These are phyloP conservation scores for Drosophila pachea DNA, from an alignment of 1,140 invertebrate genomes.

Conservation along the genomic window DNA sequence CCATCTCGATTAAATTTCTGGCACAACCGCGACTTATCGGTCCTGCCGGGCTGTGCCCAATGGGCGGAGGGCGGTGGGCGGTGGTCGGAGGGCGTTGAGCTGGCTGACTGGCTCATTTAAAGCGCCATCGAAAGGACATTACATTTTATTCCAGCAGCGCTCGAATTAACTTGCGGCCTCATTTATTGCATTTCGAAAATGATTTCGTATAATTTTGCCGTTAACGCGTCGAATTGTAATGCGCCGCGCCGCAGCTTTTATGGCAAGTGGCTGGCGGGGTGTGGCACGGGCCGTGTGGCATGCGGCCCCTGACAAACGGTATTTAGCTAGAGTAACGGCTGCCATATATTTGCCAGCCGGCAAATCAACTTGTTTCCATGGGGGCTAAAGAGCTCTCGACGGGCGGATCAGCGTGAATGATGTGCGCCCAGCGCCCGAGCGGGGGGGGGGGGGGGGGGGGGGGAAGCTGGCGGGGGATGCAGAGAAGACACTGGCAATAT, in stretches of 20 bases:
- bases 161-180: conserved; percentile 51
- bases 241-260: conserved; percentile 5
- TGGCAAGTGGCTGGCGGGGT: neutral
- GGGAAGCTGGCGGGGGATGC: neutral
- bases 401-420: neutral
- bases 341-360: conserved; percentile 25
- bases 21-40: conserved; percentile 36
- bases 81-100: neutral
- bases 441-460: neutral
- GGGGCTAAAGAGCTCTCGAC: neutral
- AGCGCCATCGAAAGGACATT: conserved; percentile 32
- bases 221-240: conserved; percentile 48
- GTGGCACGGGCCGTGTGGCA: neutral
- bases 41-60: neutral
- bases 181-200: conserved; percentile 51
- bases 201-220: conserved; percentile 54
- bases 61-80: neutral
- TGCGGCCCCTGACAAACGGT: neutral
- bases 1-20: conserved; percentile 50
- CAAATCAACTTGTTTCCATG: conserved; percentile 15
- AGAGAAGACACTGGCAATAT: conserved; percentile 28
- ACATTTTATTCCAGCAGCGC: conserved; percentile 41
- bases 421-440: neutral
- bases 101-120: conserved; percentile 22
- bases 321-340: conserved; percentile 13